Conservation (phyloP, 2,113 vertebrate species). For the Thalassoma bifasciatum region DNA sequence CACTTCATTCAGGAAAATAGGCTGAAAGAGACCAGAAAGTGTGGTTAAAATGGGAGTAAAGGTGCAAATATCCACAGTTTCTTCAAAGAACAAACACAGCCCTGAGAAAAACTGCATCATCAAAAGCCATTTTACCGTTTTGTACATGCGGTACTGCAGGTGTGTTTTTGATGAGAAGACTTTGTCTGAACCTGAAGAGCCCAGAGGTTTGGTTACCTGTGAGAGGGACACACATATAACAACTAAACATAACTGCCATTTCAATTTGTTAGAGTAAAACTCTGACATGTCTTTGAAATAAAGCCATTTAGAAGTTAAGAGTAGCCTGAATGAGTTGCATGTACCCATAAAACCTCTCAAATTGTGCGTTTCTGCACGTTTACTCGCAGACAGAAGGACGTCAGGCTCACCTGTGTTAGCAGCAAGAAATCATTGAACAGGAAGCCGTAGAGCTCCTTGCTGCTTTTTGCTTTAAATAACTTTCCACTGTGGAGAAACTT, state of each 20-base stretch:
- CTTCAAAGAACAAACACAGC: too few relatives aligned
- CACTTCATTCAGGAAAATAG: conserved; percentile 98
- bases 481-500: conserved; percentile 99
- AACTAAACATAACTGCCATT: not conserved
- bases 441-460: conserved; percentile 98
- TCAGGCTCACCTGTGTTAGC: conserved; percentile 89
- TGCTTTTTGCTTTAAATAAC: conserved; percentile 99
- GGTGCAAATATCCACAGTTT: not conserved
- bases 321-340: not conserved
- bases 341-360: not conserved
- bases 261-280: not conserved
- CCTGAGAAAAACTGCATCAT: too few relatives aligned
- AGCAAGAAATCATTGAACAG: conserved; percentile 99
- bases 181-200: conserved; percentile 92
- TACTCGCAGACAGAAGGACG: not conserved
- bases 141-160: conserved; percentile 99
- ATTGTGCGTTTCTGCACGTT: too few relatives aligned
- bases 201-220: conserved; percentile 93
- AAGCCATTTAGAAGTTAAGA: not conserved
- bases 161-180: conserved; percentile 98
- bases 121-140: conserved; percentile 86
- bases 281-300: not conserved
- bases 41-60: not conserved
- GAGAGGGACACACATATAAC: not conserved
- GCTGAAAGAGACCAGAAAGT: conserved; percentile 81